phyloP scores from a whole-genome alignment of 2,888 invertebrate species.

The Amiota minor region DNA sequence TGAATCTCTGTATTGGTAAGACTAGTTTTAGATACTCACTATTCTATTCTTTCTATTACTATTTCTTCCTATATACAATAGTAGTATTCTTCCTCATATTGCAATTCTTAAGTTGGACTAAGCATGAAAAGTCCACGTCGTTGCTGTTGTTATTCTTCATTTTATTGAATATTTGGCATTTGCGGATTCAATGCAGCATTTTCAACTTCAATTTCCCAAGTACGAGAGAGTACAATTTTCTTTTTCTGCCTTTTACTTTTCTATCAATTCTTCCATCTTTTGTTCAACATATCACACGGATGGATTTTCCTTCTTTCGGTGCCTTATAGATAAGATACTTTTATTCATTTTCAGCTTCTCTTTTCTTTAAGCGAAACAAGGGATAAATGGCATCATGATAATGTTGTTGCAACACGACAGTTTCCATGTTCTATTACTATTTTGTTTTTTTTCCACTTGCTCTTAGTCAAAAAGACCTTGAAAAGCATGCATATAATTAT shows the following conservation, averaged over 20 bases:
- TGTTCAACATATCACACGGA: too few species aligned
- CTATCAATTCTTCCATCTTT: neutral
- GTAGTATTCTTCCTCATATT: neutral
- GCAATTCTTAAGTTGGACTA: slow-evolving; percentile 6
- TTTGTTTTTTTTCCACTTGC: neutral
- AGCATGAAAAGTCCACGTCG: neutral
- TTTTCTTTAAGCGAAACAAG: too few species aligned
- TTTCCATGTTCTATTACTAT: neutral
- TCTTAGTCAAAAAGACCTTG: slow-evolving; percentile 55
- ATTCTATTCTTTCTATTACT: slow-evolving; percentile 8
- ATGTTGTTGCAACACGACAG: neutral
- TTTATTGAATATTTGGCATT: slow-evolving; percentile 30
- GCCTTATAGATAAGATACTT: too few species aligned
- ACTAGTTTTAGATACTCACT: slow-evolving; percentile 28
- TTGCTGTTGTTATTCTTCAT: slow-evolving; percentile 19
- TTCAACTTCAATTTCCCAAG: neutral
- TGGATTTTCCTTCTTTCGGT: too few species aligned
- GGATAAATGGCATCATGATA: neutral
- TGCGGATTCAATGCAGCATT: slow-evolving; percentile 28
- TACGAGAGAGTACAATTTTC: neutral
- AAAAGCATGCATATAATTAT: slow-evolving; percentile 54
- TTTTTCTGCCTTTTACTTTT: neutral
- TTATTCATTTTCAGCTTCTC: too few species aligned
- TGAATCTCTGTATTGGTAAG: slow-evolving; percentile 16
- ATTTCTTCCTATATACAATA: neutral